Evolutionary conservation across 2,888 invertebrate species (phyloP).

Genomic region (Cheilosia urbana): DNA sequence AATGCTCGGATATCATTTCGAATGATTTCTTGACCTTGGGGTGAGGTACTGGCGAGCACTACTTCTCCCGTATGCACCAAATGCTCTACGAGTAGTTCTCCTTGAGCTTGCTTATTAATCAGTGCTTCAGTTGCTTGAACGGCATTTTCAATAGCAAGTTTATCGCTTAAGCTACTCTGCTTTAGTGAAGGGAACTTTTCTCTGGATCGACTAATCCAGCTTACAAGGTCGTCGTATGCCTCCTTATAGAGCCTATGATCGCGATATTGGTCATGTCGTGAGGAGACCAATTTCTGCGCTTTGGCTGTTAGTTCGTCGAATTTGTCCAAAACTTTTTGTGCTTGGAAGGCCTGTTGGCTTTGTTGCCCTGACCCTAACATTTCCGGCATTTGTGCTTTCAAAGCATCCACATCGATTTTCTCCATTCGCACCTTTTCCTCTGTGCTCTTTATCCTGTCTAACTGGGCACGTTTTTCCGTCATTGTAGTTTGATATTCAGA

Average conservation of each 20-base stretch:
- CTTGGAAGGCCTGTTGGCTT: constrained; percentile 92
- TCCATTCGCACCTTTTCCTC: constrained; percentile 96
- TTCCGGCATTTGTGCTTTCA: constrained; percentile 93
- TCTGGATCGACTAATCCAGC: constrained; percentile 94
- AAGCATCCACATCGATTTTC: constrained; percentile 93
- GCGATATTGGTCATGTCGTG: constrained; percentile 93
- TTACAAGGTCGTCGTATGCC: constrained; percentile 94
- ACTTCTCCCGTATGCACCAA: constrained; percentile 94
- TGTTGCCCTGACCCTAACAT: constrained; percentile 94
- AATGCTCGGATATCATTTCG: constrained; percentile 93
- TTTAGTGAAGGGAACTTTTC: constrained; percentile 95
- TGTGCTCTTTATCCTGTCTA: constrained; percentile 92
- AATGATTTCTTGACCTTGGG: constrained; percentile 91
- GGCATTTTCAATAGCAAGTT: constrained; percentile 94
- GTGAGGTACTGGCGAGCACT: constrained; percentile 92
- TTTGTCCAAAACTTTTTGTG: constrained; percentile 92
- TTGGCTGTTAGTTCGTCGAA: constrained; percentile 92
- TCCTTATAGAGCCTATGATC: constrained; percentile 96
- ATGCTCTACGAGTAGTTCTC: constrained; percentile 93
- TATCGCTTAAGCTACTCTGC: constrained; percentile 93
- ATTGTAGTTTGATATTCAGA: constrained; percentile 91
- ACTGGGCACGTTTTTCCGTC: constrained; percentile 93
- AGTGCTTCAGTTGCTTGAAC: constrained; percentile 94
- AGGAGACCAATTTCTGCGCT: constrained; percentile 90
- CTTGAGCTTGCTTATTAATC: constrained; percentile 95